Percentiles rank a stretch among this genome's conserved stretches.
These are phyloP conservation scores for Oplegnathus fasciatus DNA, from an alignment of 2,113 vertebrate species.

Conservation along the genomic window DNA sequence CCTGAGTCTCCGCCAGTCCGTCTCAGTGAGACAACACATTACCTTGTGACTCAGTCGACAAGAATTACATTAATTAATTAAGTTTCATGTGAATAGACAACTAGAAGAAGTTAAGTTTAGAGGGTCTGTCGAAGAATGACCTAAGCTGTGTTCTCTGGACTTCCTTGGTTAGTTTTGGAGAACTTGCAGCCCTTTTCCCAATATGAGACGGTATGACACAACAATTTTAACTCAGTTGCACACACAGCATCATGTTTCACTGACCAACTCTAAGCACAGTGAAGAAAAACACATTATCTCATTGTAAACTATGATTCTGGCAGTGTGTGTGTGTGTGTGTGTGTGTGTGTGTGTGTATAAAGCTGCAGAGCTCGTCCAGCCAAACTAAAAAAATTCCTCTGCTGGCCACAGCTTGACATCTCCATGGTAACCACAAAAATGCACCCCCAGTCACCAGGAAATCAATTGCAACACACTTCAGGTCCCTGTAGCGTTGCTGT, in stretches of 20 bases:
- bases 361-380: slow-evolving; percentile 37
- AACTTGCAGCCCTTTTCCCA: slow-evolving; percentile 22
- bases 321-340: slow-evolving; percentile 29
- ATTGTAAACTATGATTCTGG: slow-evolving; percentile 34
- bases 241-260: slow-evolving; percentile 34
- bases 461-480: slow-evolving; percentile 63
- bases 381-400: slow-evolving; percentile 25
- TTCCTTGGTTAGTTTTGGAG: slow-evolving; percentile 42
- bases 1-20: neutral
- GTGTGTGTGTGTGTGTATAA: slow-evolving; percentile 36
- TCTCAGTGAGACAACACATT: neutral
- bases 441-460: slow-evolving; percentile 59
- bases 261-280: slow-evolving; percentile 30
- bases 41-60: slow-evolving; percentile 5
- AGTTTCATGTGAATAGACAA: slow-evolving; percentile 6
- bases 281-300: slow-evolving; percentile 70
- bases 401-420: slow-evolving; percentile 54
- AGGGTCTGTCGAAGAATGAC: neutral
- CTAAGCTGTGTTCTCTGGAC: slow-evolving; percentile 26
- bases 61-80: neutral
- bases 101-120: neutral
- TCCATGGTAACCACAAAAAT: slow-evolving; percentile 75
- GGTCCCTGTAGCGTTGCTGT: slow-evolving; percentile 41
- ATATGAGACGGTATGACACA: slow-evolving; percentile 43
- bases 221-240: slow-evolving; percentile 13